Evolutionary conservation across 2,888 invertebrate genomes (phyloP).

Genomic region (Rotaria socialis): DNA sequence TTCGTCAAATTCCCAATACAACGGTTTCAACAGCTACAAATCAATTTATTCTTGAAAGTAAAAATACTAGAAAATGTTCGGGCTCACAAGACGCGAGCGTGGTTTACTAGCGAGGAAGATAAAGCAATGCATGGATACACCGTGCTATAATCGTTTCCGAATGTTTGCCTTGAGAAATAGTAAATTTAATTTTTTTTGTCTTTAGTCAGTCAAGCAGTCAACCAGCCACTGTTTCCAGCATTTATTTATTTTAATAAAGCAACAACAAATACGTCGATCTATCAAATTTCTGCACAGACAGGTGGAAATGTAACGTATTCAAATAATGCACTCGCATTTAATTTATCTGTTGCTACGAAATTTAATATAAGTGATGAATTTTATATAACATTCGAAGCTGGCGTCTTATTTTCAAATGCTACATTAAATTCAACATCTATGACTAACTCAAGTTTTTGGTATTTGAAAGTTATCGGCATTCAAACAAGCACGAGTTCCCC

Average conservation of each 20-base stretch:
- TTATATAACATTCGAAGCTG: not conserved
- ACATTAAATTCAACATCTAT: not conserved
- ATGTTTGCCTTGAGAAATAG: too few species aligned
- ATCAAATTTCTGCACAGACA: not conserved
- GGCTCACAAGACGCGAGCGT: not conserved
- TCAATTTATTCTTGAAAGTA: not conserved
- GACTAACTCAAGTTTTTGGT: not conserved
- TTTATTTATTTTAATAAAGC: not conserved
- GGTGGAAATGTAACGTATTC: not conserved
- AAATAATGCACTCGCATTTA: not conserved
- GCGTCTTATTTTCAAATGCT: not conserved
- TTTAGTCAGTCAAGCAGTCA: not conserved
- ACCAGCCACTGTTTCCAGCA: not conserved
- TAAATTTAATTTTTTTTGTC: not conserved
- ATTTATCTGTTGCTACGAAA: too few species aligned
- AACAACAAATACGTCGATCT: not conserved
- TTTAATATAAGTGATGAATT: not conserved
- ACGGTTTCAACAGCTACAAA: too few species aligned
- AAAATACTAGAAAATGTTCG: too few species aligned
- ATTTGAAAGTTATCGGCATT: not conserved
- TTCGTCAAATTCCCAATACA: not conserved
- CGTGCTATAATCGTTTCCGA: too few species aligned
- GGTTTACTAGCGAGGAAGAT: too few species aligned
- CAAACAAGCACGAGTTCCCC: not conserved
- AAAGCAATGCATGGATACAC: too few species aligned